Evolutionary conservation across 2,797 vertebrate genomes (phyloP), one percentile per base, ranked within the genome.

Genomic region (Micromesistius poutassou): DNA sequence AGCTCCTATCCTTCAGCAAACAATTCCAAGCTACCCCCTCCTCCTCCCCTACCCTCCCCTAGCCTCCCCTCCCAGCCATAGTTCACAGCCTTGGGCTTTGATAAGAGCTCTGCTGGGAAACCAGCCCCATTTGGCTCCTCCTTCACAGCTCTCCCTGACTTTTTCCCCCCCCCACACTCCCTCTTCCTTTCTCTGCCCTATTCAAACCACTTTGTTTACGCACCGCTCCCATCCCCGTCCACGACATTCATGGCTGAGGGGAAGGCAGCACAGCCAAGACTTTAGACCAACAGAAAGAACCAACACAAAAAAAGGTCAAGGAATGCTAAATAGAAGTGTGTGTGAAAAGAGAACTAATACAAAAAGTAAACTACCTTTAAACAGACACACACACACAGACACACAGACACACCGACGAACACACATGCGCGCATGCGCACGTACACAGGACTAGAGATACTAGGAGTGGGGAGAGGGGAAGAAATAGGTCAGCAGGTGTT

Each of bases 1-100:
- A 19, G 40, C 71, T 46, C 50, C 68, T 75, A 50, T 71, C 73
- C 74, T 73, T 81, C 83, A 84, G 83, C 75, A 84, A 93, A 90
- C 77, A 87, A 93, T 94, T 88, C 79, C 85, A 93, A 83, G 84
- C 87, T 93, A 93, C 83, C 83, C 81, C 87, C 93, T 83, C 84
- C 81, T 87, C 86, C 79, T 93, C 82, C 82, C 81, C 88, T 83
- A 79, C 79, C 78, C 86, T 87, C 92, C 93, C 82, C 83, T 79
- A 35, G 33, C 80, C 79, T 93, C 83, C 83, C 81, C 88, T 84
- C 78, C 80, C 79, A 78, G 42, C 28, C 76, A 55, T 42, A 73
- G 81, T 85, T 76, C 30, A 35, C 75, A 74, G 86, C 78, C 40
- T 83, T 85, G 35, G 79, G 80, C 78, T 77, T 81, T 82, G 91